phyloP scores from a whole-genome alignment of 1,140 invertebrate species.

The Drosophila ambigua region DNA sequence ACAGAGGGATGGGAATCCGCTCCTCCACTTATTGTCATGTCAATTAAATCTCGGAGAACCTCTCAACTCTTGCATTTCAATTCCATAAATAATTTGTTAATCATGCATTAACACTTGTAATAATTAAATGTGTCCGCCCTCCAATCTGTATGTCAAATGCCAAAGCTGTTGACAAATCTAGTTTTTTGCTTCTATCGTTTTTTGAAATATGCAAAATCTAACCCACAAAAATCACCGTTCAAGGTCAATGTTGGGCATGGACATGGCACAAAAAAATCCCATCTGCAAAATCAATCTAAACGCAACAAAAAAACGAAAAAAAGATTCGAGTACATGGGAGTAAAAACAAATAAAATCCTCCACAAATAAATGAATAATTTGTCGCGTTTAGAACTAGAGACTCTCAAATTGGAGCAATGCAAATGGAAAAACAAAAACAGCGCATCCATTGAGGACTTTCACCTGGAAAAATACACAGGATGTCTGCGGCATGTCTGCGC shows the following conservation, averaged over 20 bases:
- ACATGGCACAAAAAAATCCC: slow-evolving; percentile 16
- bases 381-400: slow-evolving; percentile 69
- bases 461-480: slow-evolving; percentile 70
- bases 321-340: not conserved
- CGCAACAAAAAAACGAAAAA: slow-evolving; percentile 53
- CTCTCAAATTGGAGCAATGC: slow-evolving; percentile 46
- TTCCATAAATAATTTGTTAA: slow-evolving; percentile 48
- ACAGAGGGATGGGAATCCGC: not conserved
- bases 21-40: slow-evolving; percentile 40
- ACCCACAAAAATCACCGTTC: slow-evolving; percentile 53
- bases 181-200: slow-evolving; percentile 7
- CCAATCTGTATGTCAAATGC: slow-evolving; percentile 23
- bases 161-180: slow-evolving; percentile 41
- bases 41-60: slow-evolving; percentile 48
- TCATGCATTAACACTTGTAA: slow-evolving; percentile 42
- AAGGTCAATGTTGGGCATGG: slow-evolving; percentile 58
- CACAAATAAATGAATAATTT: slow-evolving; percentile 75
- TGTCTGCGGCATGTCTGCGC: slow-evolving; percentile 76
- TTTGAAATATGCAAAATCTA: slow-evolving; percentile 41
- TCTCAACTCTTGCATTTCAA: slow-evolving; percentile 45
- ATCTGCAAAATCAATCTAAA: slow-evolving; percentile 56
- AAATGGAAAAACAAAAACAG: slow-evolving; percentile 52
- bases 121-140: slow-evolving; percentile 23
- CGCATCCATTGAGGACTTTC: slow-evolving; percentile 61
- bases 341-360: slow-evolving; percentile 34